These are phyloP conservation scores for Embiotoca jacksoni DNA, from an alignment of 2,113 vertebrate genomes.

Conservation along the genomic window DNA sequence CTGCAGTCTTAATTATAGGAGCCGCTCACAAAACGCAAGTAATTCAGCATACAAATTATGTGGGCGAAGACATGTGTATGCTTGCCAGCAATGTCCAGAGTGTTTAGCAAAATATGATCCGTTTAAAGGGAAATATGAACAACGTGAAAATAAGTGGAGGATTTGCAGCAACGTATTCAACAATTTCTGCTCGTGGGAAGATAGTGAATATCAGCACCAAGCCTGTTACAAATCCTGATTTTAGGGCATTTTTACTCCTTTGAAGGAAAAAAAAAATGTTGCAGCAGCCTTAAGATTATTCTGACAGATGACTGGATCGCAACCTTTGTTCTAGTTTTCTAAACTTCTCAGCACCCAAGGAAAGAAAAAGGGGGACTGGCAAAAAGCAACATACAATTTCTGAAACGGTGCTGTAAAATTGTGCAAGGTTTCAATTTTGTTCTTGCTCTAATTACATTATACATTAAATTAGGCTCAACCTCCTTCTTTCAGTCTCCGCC, in stretches of 20 bases:
- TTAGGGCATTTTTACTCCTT: constrained; percentile 6
- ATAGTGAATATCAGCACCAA: constrained; percentile 9
- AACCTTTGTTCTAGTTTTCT: constrained; percentile 41
- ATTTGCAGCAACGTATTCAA: constrained; percentile 21
- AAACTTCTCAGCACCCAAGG: constrained; percentile 9
- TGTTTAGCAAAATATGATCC: not conserved
- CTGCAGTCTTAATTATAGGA: constrained; percentile 64
- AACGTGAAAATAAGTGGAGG: constrained; percentile 6
- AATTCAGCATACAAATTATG: constrained; percentile 13
- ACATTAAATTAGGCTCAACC: constrained; percentile 38
- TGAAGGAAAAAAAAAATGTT: not conserved
- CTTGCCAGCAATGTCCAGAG: constrained; percentile 20
- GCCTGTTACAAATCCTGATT: constrained; percentile 25
- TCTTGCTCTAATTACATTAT: constrained; percentile 57
- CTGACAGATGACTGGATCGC: constrained; percentile 42
- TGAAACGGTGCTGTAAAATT: constrained; percentile 31
- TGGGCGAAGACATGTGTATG: not conserved
- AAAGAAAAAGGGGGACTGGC: not conserved
- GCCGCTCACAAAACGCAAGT: constrained; percentile 9
- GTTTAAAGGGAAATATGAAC: constrained; percentile 1
- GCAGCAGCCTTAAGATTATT: constrained; percentile 16
- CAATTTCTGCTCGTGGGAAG: not conserved
- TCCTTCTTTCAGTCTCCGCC: constrained; percentile 38
- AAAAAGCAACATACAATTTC: constrained; percentile 22
- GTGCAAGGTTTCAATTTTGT: constrained; percentile 52